phyloP scores from a whole-genome alignment of 2,113 vertebrate genomes.

The Kryptolebias marmoratus region DNA sequence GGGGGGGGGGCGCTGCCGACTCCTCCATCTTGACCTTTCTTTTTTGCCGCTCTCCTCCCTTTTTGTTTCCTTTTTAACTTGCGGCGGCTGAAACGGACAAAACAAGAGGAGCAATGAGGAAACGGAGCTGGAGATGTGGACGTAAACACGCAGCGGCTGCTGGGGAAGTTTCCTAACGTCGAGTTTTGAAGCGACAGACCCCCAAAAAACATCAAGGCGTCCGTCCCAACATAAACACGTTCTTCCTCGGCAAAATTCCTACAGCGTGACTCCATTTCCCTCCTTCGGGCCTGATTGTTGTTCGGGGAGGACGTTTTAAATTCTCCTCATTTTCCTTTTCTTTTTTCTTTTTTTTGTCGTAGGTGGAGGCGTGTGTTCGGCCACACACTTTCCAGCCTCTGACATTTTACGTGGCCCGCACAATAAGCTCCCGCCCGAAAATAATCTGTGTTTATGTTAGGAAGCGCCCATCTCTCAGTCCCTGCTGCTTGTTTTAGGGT shows the following conservation, averaged over 20 bases:
- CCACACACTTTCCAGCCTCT: slow-evolving; percentile 29
- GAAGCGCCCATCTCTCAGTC: slow-evolving; percentile 76
- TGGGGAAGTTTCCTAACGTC: not conserved
- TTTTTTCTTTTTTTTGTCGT: not conserved
- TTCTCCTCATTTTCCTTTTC: slow-evolving; percentile 13
- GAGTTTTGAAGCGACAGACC: slow-evolving; percentile 10
- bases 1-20: no score
- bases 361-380: slow-evolving; percentile 17
- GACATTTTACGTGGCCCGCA: slow-evolving; percentile 70
- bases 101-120: not conserved
- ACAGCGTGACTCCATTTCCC: slow-evolving; percentile 52
- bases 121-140: not conserved
- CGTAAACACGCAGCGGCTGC: not conserved
- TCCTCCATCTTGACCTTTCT: no score
- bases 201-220: slow-evolving; percentile 2
- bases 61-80: slow-evolving; percentile 51
- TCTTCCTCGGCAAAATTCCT: slow-evolving; percentile 57
- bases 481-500: slow-evolving; percentile 67
- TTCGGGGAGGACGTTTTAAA: slow-evolving; percentile 35
- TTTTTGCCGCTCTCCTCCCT: slow-evolving; percentile 10
- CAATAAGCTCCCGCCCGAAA: slow-evolving; percentile 67
- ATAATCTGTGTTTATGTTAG: slow-evolving; percentile 75
- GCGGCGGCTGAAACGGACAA: slow-evolving; percentile 63
- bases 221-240: slow-evolving; percentile 42
- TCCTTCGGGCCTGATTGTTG: slow-evolving; percentile 17